Conservation (phyloP, 2,113 vertebrate genomes). For the Grantiella picta region DNA sequence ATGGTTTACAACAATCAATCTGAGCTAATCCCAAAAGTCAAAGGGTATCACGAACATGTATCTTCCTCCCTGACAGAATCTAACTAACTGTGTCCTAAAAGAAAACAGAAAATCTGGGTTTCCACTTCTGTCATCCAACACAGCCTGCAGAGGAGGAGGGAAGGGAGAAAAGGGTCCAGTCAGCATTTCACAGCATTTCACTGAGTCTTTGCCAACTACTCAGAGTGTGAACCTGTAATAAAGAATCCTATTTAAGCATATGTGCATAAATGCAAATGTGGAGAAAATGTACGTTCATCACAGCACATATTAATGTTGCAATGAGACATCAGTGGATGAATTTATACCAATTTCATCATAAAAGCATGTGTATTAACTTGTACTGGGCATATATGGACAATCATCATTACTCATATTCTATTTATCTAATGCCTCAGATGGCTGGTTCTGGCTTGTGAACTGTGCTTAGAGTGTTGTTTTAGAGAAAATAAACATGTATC, state of each 20-base stretch:
- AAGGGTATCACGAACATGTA: background rate
- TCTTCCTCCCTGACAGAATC: background rate
- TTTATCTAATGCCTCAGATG: background rate
- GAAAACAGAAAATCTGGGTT: background rate
- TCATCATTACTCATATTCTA: background rate
- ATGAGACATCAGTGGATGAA: background rate
- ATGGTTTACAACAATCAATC: background rate
- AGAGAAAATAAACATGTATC: background rate
- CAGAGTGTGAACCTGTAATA: background rate
- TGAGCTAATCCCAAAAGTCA: background rate
- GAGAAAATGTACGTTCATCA: background rate
- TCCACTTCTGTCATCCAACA: background rate
- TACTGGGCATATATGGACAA: background rate
- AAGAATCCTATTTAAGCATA: background rate
- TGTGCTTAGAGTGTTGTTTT: background rate
- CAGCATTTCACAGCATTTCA: background rate
- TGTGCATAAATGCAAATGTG: background rate
- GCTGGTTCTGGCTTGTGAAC: background rate
- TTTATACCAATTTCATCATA: background rate
- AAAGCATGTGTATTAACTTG: background rate
- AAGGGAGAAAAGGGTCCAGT: background rate
- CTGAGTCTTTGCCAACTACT: background rate
- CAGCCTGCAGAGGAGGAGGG: background rate
- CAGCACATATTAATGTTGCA: background rate
- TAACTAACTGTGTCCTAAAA: background rate